Base-by-base conservation (phyloP, 2,797 vertebrate species). In the Percopsis omiscomaycus region DNA sequence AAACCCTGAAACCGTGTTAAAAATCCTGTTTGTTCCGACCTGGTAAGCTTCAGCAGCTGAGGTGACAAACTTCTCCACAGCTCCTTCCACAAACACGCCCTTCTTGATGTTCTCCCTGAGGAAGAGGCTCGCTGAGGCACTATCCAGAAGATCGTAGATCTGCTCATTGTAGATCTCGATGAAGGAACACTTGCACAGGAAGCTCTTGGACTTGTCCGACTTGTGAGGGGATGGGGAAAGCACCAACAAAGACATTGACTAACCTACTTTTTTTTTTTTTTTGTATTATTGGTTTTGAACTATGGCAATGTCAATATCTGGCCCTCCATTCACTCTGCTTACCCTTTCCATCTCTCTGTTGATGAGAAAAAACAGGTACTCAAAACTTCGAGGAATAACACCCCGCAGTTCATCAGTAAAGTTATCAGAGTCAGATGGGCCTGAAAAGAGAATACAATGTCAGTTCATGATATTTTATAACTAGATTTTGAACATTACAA, bases 91-190 rank as follows among this genome's bases (percentile, higher is more conserved):
- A 85, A 97, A 99, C 44, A 99, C 90, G 0, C 96, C 97, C 73
- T 96, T 98, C 87, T 95, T 98, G 64, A 99, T 99, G 64, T 98
- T 96, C 42, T 99, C 97, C 62, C 97, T 85, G 49, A 99, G 89
- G 63, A 97, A 95, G 3, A 99, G 93, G 66, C 94, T 95, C 55
- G 94, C 82, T 1, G 96, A 98, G 4, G 97, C 96, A 0, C 95
- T 93, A 86, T 99, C 97, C 85, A 99, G 79, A 3, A 99, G 93
- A 81, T 99, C 97, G 74, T 94, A 98, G 74, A 98, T 96, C 90
- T 98, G 97, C 68, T 99, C 96, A 1, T 98, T 99, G 90, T 99
- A 99, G 75, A 99, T 98, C 86, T 99, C 97, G 68, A 96, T 98
- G 75, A 99, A 99, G 2, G 96, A 98, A 77, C 96, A 98, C 83